Evolutionary conservation across 1,140 invertebrate species (phyloP).

Genomic region (Neodiprion virginianus): DNA sequence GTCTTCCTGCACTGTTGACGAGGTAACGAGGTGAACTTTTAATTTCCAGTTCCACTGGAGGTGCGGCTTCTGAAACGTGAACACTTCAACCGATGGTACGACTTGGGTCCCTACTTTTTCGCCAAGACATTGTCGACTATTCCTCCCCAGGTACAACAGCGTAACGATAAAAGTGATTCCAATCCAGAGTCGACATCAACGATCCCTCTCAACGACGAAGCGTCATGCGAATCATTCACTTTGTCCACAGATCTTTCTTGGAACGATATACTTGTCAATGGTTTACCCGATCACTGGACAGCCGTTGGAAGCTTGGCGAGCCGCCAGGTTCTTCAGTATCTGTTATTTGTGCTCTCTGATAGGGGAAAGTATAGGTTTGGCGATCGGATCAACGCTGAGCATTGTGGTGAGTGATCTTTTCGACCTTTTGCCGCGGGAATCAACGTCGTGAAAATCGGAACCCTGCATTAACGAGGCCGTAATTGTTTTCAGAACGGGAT

Average conservation of each 20-base stretch:
- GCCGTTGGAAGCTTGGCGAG: slow-evolving; percentile 79
- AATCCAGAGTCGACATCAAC: background rate
- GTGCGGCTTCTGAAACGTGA: slow-evolving; percentile 87
- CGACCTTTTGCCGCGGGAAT: background rate
- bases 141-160: slow-evolving; percentile 68
- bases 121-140: slow-evolving; percentile 80
- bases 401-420: slow-evolving; percentile 68
- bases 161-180: background rate
- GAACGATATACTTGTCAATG: slow-evolving; percentile 79
- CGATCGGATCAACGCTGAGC: slow-evolving; percentile 74
- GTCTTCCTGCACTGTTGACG: slow-evolving; percentile 2
- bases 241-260: slow-evolving; percentile 72
- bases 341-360: slow-evolving; percentile 75
- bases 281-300: slow-evolving; percentile 88
- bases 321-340: slow-evolving; percentile 72
- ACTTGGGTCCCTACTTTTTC: slow-evolving; percentile 86
- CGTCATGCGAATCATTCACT: slow-evolving; percentile 14
- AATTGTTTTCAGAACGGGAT: slow-evolving; percentile 73
- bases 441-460: background rate
- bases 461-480: slow-evolving; percentile 21
- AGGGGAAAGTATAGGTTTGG: slow-evolving; percentile 77
- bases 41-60: slow-evolving; percentile 84
- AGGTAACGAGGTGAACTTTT: slow-evolving; percentile 26
- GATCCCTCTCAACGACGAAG: background rate
- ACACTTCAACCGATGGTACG: slow-evolving; percentile 95